Conservation (phyloP, 2,888 invertebrate genomes). For the Euzophera pinguis region DNA sequence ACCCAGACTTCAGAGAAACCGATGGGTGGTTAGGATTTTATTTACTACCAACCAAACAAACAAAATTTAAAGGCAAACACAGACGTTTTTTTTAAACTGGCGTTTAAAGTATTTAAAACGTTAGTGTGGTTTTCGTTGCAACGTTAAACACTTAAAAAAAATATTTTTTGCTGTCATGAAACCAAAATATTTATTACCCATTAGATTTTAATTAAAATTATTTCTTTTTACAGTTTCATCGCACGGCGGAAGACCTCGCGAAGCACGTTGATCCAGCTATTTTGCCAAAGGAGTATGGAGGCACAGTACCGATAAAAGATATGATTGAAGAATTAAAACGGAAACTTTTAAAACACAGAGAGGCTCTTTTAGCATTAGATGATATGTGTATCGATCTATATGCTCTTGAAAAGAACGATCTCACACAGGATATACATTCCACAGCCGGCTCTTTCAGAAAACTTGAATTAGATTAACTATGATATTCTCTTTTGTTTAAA, state of each 20-base stretch:
- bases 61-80: too few relatives aligned
- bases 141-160: too few relatives aligned
- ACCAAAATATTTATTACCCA: too few relatives aligned
- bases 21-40: too few relatives aligned
- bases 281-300: slow-evolving; percentile 93
- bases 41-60: too few relatives aligned
- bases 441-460: slow-evolving; percentile 91
- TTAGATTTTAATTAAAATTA: too few relatives aligned
- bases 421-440: slow-evolving; percentile 86
- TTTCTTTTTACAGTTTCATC: slow-evolving; percentile 82
- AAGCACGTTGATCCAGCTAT: slow-evolving; percentile 86
- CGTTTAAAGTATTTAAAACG: too few relatives aligned
- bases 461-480: slow-evolving; percentile 86
- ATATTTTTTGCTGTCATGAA: too few relatives aligned
- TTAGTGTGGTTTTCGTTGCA: too few relatives aligned
- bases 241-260: slow-evolving; percentile 85
- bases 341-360: slow-evolving; percentile 81
- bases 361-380: slow-evolving; percentile 84
- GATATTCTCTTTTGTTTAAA: slow-evolving; percentile 1
- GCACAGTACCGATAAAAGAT: slow-evolving; percentile 87
- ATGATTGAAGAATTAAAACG: slow-evolving; percentile 89
- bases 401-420: slow-evolving; percentile 77
- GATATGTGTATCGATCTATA: slow-evolving; percentile 87
- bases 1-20: too few relatives aligned
- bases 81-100: too few relatives aligned